These are phyloP conservation scores for Dolichoris vasculosae DNA, from an alignment of 1,140 invertebrate genomes.

Conservation along the genomic window DNA sequence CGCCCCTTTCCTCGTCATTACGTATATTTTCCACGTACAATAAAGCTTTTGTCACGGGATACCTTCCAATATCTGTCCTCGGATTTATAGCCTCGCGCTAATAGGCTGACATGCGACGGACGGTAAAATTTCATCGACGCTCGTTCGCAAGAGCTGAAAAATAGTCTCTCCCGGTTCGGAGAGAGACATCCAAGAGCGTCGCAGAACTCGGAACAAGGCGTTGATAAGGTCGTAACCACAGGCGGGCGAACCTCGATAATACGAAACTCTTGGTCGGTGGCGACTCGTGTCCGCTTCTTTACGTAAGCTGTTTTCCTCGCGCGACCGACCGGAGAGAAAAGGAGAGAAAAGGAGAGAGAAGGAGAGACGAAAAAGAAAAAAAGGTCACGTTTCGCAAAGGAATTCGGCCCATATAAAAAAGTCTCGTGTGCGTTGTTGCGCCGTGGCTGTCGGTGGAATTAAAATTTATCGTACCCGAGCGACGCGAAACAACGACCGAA, in stretches of 20 bases:
- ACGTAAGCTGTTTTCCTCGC: neutral
- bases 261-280: no score
- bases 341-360: neutral
- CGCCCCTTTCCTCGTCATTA: neutral
- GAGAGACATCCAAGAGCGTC: neutral
- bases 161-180: no score
- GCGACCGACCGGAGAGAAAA: no score
- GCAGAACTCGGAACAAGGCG: neutral
- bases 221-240: neutral
- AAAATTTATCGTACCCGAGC: neutral
- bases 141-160: neutral
- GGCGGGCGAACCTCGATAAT: no score
- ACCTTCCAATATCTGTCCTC: neutral
- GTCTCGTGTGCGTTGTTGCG: no score
- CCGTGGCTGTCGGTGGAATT: neutral
- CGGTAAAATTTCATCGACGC: neutral
- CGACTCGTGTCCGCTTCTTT: neutral
- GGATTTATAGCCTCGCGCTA: neutral
- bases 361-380: neutral
- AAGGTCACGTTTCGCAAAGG: conserved; percentile 15
- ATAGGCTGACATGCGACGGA: neutral
- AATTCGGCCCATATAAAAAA: neutral
- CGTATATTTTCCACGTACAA: neutral
- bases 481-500: no score
- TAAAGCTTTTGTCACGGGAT: neutral